A percentile compares a stretch with the other conserved stretches of the same genome.
Conservation (phyloP, 2,888 invertebrate genomes). For the Aspidapion aeneum region DNA sequence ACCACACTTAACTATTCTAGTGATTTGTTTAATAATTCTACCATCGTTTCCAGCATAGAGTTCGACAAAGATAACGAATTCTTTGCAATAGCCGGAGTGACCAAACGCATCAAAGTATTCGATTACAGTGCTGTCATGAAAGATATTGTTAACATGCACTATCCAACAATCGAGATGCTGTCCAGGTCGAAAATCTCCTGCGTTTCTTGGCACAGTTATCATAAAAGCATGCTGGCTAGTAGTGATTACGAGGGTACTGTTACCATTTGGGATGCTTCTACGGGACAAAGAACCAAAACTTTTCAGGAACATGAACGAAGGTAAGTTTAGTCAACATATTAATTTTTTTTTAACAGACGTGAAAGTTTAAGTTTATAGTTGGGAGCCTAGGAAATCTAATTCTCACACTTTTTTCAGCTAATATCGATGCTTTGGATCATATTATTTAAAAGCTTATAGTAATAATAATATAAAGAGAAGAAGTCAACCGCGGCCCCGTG, state of each 20-base stretch:
- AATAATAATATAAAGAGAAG: no score
- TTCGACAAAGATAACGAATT: slow-evolving; percentile 95
- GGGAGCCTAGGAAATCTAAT: no score
- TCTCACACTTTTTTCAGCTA: no score
- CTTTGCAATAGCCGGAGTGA: slow-evolving; percentile 94
- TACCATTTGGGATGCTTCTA: slow-evolving; percentile 86
- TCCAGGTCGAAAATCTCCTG: slow-evolving; percentile 93
- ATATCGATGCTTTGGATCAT: no score
- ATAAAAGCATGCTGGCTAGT: slow-evolving; percentile 81
- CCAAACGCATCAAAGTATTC: slow-evolving; percentile 90
- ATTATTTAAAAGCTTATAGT: no score
- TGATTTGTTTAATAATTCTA: slow-evolving; percentile 83
- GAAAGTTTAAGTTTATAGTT: no score
- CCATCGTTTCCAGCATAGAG: slow-evolving; percentile 88
- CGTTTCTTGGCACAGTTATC: slow-evolving; percentile 91
- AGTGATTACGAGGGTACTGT: slow-evolving; percentile 95
- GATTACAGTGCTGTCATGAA: slow-evolving; percentile 83
- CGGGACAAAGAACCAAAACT: slow-evolving; percentile 68
- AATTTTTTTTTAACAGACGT: no score
- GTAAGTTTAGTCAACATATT: no score
- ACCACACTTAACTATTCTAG: slow-evolving; percentile 88
- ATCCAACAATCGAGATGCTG: slow-evolving; percentile 87
- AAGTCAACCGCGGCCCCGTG: no score
- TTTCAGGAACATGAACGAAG: slow-evolving; percentile 91
- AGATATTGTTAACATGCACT: slow-evolving; percentile 87